Evolutionary conservation across 2,113 vertebrate species (phyloP).

Genomic region (Paramisgurnus dabryanus): DNA sequence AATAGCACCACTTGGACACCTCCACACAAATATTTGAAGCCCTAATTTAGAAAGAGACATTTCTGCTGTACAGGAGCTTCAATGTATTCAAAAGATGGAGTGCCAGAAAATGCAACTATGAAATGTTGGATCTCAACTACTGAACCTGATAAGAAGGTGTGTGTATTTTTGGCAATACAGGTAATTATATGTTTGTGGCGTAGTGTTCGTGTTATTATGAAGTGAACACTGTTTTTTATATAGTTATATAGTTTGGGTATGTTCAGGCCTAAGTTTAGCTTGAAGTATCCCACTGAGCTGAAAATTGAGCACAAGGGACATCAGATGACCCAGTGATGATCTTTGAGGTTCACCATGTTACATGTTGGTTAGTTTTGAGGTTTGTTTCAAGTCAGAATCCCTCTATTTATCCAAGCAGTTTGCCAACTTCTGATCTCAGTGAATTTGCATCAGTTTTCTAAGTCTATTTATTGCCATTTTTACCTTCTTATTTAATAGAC

Average conservation of each 20-base stretch:
- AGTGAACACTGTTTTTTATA: conserved; percentile 5
- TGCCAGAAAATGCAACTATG: not conserved
- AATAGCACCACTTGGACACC: conserved; percentile 61
- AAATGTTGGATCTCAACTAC: not conserved
- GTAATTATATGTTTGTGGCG: no score
- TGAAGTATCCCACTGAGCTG: not conserved
- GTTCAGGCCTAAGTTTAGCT: not conserved
- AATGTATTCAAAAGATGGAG: conserved; percentile 1
- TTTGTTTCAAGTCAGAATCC: conserved; percentile 23
- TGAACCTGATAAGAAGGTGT: not conserved
- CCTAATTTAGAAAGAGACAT: conserved; percentile 22
- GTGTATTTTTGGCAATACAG: not conserved
- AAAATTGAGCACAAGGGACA: not conserved
- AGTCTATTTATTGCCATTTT: no score
- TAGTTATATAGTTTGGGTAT: conserved; percentile 2
- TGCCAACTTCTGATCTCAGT: conserved; percentile 13
- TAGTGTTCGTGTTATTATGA: no score
- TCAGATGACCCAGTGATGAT: conserved; percentile 8
- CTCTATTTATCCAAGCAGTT: not conserved
- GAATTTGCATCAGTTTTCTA: conserved; percentile 1
- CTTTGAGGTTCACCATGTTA: not conserved
- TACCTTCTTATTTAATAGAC: no score
- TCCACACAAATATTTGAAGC: conserved; percentile 29
- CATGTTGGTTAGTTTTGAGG: not conserved
- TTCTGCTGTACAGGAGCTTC: conserved; percentile 1